Evolutionary conservation across 2,797 vertebrate genomes (phyloP), one percentile per base, ranked within the genome.

Genomic region (Setipinna tenuifilis): DNA sequence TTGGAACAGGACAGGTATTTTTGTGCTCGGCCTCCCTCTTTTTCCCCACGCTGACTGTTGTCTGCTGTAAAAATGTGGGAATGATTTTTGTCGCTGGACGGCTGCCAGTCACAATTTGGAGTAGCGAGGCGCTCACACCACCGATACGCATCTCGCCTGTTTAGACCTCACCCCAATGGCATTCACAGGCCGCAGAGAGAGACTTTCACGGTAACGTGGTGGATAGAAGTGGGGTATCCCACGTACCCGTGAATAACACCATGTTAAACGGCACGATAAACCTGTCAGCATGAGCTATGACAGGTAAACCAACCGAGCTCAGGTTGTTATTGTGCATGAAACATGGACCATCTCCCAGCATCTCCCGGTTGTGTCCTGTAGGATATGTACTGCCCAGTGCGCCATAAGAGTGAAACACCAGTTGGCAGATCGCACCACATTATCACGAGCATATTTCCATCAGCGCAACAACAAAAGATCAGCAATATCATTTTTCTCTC

Each of bases 71-170:
- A 95, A 96, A 96, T 95, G 94, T 97, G 96, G 94, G 95, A 96
- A 94, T 94, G 93, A 96, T 96, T 96, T 97, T 95, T 95, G 91
- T 91, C 71, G 90, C 94, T 96, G 96, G 96, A 94, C 87, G 87
- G 14, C 54, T 85, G 93, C 94, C 93, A 92, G 91, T 91, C 89
- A 85, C 92, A 95, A 95, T 95, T 93, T 93, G 92, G 94, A 94
- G 88, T 88, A 91, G 91, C 91, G 88, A 87, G 88, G 88, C 85
- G 50, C 84, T 86, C 62, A 25, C 48, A 84, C 87, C 81, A 82
- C 61, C 83, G 85, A 92, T 91, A 89, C 83, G 83, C 78, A 86
- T 88, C 86, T 88, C 58, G 75, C 81, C 80, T 82, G 84, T 71
- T 87, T 85, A 83, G 85, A 82, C 85, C 81, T 89, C 85, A 88